These are phyloP conservation scores for Dromius quadrimaculatus DNA, from an alignment of 2,888 invertebrate genomes.

Conservation along the genomic window DNA sequence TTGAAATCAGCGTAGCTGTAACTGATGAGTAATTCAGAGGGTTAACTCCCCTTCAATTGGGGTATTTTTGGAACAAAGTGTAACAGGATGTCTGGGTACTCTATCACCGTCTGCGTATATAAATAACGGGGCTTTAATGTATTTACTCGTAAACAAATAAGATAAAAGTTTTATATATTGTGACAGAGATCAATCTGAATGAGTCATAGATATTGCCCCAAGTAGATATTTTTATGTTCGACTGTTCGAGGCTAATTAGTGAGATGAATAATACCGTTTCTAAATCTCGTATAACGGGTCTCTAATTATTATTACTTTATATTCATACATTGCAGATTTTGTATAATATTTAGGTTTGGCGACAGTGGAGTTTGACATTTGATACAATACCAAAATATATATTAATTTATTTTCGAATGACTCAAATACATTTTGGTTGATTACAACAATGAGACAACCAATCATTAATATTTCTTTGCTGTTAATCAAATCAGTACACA, in stretches of 20 bases:
- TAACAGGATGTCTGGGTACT: constrained; percentile 4
- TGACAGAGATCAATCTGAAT: not conserved
- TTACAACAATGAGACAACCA: too few species aligned
- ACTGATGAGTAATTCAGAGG: constrained; percentile 10
- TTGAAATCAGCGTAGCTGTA: constrained; percentile 1
- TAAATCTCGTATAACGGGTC: constrained; percentile 15
- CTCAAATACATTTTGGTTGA: too few species aligned
- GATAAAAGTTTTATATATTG: constrained; percentile 15
- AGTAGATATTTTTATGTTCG: too few species aligned
- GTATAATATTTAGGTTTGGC: too few species aligned
- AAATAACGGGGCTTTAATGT: constrained; percentile 1
- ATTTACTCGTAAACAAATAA: constrained; percentile 10
- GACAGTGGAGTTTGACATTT: too few species aligned
- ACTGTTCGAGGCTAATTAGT: not conserved
- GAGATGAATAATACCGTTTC: constrained; percentile 4
- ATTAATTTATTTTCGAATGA: too few species aligned
- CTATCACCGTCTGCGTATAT: constrained; percentile 14
- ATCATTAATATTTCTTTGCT: too few species aligned
- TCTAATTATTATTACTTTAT: constrained; percentile 18
- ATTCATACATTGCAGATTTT: too few species aligned
- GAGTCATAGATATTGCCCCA: not conserved
- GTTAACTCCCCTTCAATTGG: constrained; percentile 10
- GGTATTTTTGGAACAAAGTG: constrained; percentile 17
- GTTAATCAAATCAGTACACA: too few species aligned
- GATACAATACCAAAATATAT: too few species aligned